These are phyloP conservation scores for Oncorhynchus keta DNA, from an alignment of 2,113 vertebrate genomes.

Conservation along the genomic window DNA sequence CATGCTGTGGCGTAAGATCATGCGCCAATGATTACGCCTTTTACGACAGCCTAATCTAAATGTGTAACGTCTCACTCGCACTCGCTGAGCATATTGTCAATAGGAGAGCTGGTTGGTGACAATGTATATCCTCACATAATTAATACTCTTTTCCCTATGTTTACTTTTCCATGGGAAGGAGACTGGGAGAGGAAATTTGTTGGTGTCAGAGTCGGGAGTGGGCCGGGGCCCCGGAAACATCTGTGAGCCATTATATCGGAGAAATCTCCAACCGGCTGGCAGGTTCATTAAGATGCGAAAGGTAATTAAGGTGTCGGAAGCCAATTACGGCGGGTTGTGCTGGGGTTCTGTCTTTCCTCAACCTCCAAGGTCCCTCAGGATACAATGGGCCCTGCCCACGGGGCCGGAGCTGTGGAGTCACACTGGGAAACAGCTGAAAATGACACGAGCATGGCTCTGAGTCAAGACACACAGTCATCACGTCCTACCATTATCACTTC, in stretches of 20 bases:
- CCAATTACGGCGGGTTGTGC: slow-evolving; percentile 33
- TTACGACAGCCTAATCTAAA: slow-evolving; percentile 18
- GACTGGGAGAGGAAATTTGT: neutral
- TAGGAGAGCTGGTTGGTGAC: slow-evolving; percentile 11
- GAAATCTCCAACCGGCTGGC: slow-evolving; percentile 14
- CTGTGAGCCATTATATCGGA: slow-evolving; percentile 41
- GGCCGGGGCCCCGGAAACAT: slow-evolving; percentile 25
- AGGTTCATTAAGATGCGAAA: slow-evolving; percentile 51
- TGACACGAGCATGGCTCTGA: neutral
- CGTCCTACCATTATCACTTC: neutral
- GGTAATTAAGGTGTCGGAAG: slow-evolving; percentile 54
- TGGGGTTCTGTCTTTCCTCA: slow-evolving; percentile 27
- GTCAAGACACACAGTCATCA: neutral
- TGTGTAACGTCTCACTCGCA: slow-evolving; percentile 14
- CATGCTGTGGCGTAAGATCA: neutral
- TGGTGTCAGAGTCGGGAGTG: slow-evolving; percentile 18
- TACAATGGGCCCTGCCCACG: neutral
- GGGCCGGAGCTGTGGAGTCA: neutral
- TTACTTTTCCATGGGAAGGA: slow-evolving; percentile 17
- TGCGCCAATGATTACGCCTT: slow-evolving; percentile 23
- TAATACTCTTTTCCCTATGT: slow-evolving; percentile 34
- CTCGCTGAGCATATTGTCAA: slow-evolving; percentile 18
- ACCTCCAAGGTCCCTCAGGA: neutral
- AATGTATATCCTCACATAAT: slow-evolving; percentile 36
- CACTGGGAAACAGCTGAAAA: no score